Evolutionary conservation across 2,113 vertebrate genomes (phyloP).

Genomic region (Alethe castanea): DNA sequence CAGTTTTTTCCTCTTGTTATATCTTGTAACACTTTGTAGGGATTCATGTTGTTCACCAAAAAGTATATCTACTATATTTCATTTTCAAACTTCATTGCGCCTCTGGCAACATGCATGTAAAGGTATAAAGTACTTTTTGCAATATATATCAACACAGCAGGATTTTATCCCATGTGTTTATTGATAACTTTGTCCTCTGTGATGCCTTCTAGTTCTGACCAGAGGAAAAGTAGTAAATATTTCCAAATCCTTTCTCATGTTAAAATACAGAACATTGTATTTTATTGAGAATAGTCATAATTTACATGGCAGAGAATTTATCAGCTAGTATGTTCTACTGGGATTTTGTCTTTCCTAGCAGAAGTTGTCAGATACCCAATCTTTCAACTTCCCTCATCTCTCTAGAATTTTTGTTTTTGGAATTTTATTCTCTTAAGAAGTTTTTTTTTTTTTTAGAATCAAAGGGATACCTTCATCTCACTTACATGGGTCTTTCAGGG

Average conservation of each 20-base stretch:
- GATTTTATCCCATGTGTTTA: not conserved
- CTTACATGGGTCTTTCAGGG: not conserved
- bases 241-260: not conserved
- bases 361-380: not conserved
- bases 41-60: not conserved
- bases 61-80: not conserved
- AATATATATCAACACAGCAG: not conserved
- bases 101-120: not conserved
- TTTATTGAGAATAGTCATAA: not conserved
- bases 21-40: not conserved
- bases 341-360: not conserved
- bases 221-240: not conserved
- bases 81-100: not conserved
- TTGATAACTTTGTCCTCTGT: not conserved
- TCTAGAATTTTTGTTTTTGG: not conserved
- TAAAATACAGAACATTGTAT: not conserved
- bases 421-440: not conserved
- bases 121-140: not conserved
- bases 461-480: fast-evolving
- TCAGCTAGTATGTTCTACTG: not conserved
- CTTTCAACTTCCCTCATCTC: not conserved
- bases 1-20: not conserved
- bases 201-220: not conserved
- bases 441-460: not conserved
- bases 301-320: not conserved